phyloP scores from a whole-genome alignment of 2,113 vertebrate genomes.

The Gymnobelideus leadbeateri region DNA sequence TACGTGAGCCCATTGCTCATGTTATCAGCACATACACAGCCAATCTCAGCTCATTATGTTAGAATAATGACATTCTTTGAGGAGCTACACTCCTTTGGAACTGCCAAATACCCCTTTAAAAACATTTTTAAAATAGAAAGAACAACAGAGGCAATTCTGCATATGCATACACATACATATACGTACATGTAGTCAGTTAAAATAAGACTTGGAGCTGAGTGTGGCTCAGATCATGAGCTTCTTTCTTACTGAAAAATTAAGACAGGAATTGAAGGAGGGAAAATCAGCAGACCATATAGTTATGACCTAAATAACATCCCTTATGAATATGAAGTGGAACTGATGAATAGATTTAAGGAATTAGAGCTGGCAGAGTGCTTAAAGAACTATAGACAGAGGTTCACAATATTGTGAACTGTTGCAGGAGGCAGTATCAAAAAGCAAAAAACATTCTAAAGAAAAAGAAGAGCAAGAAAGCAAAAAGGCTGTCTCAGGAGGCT shows the following conservation, averaged over 20 bases:
- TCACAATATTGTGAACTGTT: neutral
- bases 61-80: too few species aligned
- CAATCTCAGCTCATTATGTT: too few species aligned
- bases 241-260: neutral
- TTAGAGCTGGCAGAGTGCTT: neutral
- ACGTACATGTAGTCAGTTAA: neutral
- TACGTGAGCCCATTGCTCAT: too few species aligned
- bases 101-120: too few species aligned
- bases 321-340: neutral
- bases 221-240: neutral
- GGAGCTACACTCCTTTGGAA: too few species aligned
- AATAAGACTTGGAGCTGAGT: neutral
- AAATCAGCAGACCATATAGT: neutral
- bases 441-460: neutral
- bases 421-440: neutral
- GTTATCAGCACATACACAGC: too few species aligned
- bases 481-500: neutral
- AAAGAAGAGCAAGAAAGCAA: neutral
- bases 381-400: neutral
- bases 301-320: neutral
- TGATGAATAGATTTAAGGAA: neutral
- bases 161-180: neutral
- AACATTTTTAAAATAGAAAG: too few species aligned
- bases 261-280: neutral
- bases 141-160: neutral